Conservation (phyloP, 2,888 invertebrate genomes). For the Litoditis marina region DNA sequence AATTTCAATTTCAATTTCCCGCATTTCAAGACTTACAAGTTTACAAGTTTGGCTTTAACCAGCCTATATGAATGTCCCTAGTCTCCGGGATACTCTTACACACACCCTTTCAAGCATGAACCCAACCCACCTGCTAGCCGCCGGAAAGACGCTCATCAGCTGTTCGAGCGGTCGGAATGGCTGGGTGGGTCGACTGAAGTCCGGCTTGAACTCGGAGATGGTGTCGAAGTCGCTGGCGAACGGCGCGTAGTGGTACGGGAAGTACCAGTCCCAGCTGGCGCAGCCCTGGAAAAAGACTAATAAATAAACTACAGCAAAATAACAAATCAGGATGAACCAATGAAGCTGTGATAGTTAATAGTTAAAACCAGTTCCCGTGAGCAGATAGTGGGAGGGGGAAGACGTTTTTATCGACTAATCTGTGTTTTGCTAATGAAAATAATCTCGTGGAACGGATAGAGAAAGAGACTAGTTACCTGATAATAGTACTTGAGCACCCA, state of each 20-base stretch:
- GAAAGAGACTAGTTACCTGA: conserved; percentile 66
- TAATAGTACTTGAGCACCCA: conserved; percentile 99
- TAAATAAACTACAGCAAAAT: conserved; percentile 4
- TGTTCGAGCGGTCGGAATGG: conserved; percentile 98
- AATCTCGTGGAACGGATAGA: not conserved
- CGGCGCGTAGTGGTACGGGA: conserved; percentile 98
- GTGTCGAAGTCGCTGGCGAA: conserved; percentile 93
- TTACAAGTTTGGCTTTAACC: no score
- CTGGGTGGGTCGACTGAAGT: conserved; percentile 81
- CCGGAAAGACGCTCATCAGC: conserved; percentile 98
- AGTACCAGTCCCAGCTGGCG: conserved; percentile 99
- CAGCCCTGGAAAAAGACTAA: conserved; percentile 73
- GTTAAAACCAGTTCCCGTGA: conserved; percentile 7
- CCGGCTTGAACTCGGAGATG: conserved; percentile 74
- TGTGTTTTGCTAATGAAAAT: no score
- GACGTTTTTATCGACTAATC: not conserved
- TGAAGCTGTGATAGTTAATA: not conserved
- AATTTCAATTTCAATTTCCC: no score
- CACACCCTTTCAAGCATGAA: not conserved
- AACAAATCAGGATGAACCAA: not conserved
- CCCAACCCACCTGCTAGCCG: conserved; percentile 72
- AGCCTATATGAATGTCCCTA: no score
- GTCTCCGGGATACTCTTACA: not conserved
- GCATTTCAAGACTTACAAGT: no score
- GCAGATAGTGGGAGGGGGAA: not conserved